phyloP scores from a whole-genome alignment of 2,888 invertebrate genomes.

The Apomyelois bistriatella region DNA sequence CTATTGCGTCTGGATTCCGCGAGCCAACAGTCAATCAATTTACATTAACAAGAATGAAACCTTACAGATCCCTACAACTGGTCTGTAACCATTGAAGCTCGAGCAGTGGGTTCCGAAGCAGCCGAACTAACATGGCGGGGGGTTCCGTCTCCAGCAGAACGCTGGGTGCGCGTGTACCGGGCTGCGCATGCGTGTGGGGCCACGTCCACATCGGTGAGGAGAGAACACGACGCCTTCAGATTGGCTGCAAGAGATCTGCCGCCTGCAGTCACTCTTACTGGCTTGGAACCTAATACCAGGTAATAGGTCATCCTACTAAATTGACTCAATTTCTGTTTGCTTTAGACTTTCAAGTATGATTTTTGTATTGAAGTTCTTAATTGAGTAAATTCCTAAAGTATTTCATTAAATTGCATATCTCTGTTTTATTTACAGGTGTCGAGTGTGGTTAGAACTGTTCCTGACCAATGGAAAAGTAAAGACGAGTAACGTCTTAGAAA shows the following conservation, averaged over 20 bases:
- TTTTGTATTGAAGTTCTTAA: no score
- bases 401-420: no score
- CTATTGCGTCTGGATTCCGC: no score
- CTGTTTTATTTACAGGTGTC: slow-evolving; percentile 80
- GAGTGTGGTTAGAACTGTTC: slow-evolving; percentile 93
- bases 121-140: slow-evolving; percentile 91
- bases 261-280: slow-evolving; percentile 51
- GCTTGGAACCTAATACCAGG: slow-evolving; percentile 82
- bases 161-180: slow-evolving; percentile 93
- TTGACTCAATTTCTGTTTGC: no score
- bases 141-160: slow-evolving; percentile 92
- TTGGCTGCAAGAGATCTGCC: slow-evolving; percentile 62
- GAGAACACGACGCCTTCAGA: slow-evolving; percentile 63
- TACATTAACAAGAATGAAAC: no score
- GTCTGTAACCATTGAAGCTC: slow-evolving; percentile 87
- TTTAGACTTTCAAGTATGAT: no score
- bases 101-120: slow-evolving; percentile 86
- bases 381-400: no score
- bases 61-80: slow-evolving; percentile 88
- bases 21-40: no score
- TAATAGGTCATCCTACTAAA: slow-evolving; percentile 20
- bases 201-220: slow-evolving; percentile 51
- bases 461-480: slow-evolving; percentile 94
- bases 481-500: slow-evolving; percentile 93
- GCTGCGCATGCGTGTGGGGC: slow-evolving; percentile 82